Conservation (phyloP, 1,140 invertebrate genomes). For the Nixonia krombeini region DNA sequence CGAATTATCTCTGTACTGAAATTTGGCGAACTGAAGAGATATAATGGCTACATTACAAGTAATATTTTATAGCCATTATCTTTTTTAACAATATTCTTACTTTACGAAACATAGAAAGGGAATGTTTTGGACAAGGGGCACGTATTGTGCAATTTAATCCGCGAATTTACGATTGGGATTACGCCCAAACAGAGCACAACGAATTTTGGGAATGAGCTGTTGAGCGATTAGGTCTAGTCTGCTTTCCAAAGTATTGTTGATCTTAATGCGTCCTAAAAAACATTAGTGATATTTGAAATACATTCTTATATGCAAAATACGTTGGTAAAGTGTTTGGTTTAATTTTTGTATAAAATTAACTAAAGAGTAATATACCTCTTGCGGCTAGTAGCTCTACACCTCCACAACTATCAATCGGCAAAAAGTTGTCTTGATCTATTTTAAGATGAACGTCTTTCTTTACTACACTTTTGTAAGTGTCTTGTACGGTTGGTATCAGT, state of each 20-base stretch:
- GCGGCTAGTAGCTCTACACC: slow-evolving; percentile 91
- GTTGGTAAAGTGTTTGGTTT: too few species aligned
- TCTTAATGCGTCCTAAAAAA: slow-evolving; percentile 78
- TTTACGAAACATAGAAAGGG: slow-evolving; percentile 11
- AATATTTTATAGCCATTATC: neutral
- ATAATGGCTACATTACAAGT: too few species aligned
- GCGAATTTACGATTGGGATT: slow-evolving; percentile 98
- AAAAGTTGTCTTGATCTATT: slow-evolving; percentile 81
- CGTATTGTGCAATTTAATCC: slow-evolving; percentile 75
- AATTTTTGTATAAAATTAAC: neutral
- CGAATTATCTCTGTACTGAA: too few species aligned
- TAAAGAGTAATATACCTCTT: slow-evolving; percentile 75
- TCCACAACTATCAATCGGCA: slow-evolving; percentile 87
- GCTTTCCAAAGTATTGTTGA: slow-evolving; percentile 95
- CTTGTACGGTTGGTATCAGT: slow-evolving; percentile 75
- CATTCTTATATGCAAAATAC: too few species aligned
- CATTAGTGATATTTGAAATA: too few species aligned
- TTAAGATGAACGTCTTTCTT: slow-evolving; percentile 80
- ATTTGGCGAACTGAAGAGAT: neutral
- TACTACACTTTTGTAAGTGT: slow-evolving; percentile 80
- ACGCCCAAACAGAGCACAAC: slow-evolving; percentile 92
- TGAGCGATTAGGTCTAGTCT: slow-evolving; percentile 94
- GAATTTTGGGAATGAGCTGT: slow-evolving; percentile 94
- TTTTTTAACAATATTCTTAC: neutral
- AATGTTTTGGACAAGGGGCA: slow-evolving; percentile 35